phyloP scores from a whole-genome alignment of 1,140 invertebrate genomes.

The Rhagoletis pomonella region DNA sequence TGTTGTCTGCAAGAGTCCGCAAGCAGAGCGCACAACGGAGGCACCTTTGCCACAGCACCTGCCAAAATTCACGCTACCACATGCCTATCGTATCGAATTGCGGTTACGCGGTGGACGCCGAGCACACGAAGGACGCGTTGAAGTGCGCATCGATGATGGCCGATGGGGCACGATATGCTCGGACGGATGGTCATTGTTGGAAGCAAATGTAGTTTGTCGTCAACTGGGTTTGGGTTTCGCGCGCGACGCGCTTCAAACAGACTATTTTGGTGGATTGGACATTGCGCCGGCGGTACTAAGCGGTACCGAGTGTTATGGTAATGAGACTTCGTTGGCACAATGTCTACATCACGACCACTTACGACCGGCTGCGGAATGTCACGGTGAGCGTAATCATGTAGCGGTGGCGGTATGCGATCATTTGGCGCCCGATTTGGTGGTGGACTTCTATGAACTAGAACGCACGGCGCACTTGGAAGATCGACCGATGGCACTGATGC shows the following conservation, averaged over 20 bases:
- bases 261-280: slow-evolving; percentile 81
- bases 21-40: slow-evolving; percentile 54
- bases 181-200: slow-evolving; percentile 90
- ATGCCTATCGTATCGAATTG: slow-evolving; percentile 69
- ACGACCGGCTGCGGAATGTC: slow-evolving; percentile 73
- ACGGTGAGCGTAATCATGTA: slow-evolving; percentile 79
- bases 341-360: slow-evolving; percentile 81
- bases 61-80: slow-evolving; percentile 65
- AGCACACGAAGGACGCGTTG: slow-evolving; percentile 84
- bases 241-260: slow-evolving; percentile 83
- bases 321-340: slow-evolving; percentile 81
- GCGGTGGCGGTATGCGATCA: slow-evolving; percentile 84
- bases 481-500: slow-evolving; percentile 87
- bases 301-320: slow-evolving; percentile 85
- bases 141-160: slow-evolving; percentile 78
- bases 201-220: slow-evolving; percentile 88
- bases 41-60: slow-evolving; percentile 56
- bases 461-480: slow-evolving; percentile 91
- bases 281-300: slow-evolving; percentile 78
- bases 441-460: slow-evolving; percentile 87
- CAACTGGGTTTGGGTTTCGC: slow-evolving; percentile 86
- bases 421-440: slow-evolving; percentile 88
- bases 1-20: slow-evolving; percentile 81
- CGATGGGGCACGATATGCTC: slow-evolving; percentile 91
- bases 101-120: slow-evolving; percentile 80